Base-by-base conservation (phyloP, 2,113 vertebrate genomes). In the Xiphias gladius region DNA sequence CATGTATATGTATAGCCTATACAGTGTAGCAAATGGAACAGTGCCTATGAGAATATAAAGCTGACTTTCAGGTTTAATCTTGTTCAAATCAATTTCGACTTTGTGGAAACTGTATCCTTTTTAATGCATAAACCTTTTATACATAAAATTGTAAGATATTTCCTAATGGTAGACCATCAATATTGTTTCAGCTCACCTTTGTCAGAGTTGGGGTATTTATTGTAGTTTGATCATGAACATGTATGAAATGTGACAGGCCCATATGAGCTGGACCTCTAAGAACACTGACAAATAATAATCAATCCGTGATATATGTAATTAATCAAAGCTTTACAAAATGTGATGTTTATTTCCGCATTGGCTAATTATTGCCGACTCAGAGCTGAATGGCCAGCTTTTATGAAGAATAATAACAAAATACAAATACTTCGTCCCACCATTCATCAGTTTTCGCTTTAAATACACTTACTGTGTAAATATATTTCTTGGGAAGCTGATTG, bases 401-500 rank as follows among this genome's bases (percentile, higher is more conserved):
- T n/a, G n/a, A n/a, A 52, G 9, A 54, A 54, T 1, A 24, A 54
- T 12, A 12, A 54, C 10, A 24, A 54, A 54, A n/a, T 24, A 54
- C 22, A 54, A 55, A 55, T 2, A 26, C 9, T 12, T 54, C 22
- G 10, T 0, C 10, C 9, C 52, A n/a, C 22, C 22, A 11, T 54
- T 54, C 7, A n/a, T n/a, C 3, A 4, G 2, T n/a, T 54, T n/a
- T 52, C 50, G 5, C n/a, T 55, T 55, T 24, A 55, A 55, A 24
- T 12, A 26, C 3, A 1, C 55, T n/a, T 28, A 10, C 2, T 54
- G 1, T 54, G 22, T 4, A 22, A 2, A 54, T 54, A 16, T 54
- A 24, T 46, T 64, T 55, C 1, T 24, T 6, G 2, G 17, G 9
- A 50, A 72, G 26, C n/a, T 71, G 83, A 89, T 89, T 91, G 84